Base-by-base conservation (phyloP, 2,113 vertebrate species). In the Alaudala cheleensis region DNA sequence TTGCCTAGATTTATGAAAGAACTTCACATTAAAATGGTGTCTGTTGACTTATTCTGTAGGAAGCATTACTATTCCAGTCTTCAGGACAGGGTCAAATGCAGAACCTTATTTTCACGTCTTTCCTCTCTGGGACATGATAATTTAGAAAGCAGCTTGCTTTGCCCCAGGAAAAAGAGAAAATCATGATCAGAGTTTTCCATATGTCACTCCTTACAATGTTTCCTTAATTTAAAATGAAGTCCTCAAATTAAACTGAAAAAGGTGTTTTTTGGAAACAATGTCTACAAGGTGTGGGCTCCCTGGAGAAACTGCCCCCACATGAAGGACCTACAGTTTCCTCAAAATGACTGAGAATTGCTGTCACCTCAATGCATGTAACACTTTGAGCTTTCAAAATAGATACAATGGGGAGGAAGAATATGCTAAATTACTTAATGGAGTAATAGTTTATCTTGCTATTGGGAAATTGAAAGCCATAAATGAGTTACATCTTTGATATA, bases 121-220 rank as follows among this genome's bases (percentile, higher is more conserved):
- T 90, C 15, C 14, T 94, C 50, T 86, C 50, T 51, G 71, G 70
- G 37, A 89, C 56, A 42, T 65, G 50, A 62, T 39, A 82, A 94
- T 90, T 94, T 67, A 87, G 81, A 86, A 94, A 95, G 34, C 61
- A 94, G 57, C 25, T 90, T 92, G 31, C 29, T 81, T 92, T 87
- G 58, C 44, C 70, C 23, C 9, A 53, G 65, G 44, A n/a, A 61
- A 81, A 77, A 78, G 58, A 15, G 16, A 62, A 72, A 9, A 14
- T n/a, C 13, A 34, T 54, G 9, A 24, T 61, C 31, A 25, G n/a
- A 37, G 9, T 83, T 81, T 88, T 90, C 65, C 79, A 88, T 62
- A 69, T 88, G 61, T 58, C 72, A 47, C 37, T 78, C 25, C 22
- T 56, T 65, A 51, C 50, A 88, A 45, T 14, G 2, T 61, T 84